Percentiles rank a stretch among this genome's conserved stretches.
Evolutionary conservation across 2,113 vertebrate genomes (phyloP).

Genomic region (Chloropsis hardwickii): DNA sequence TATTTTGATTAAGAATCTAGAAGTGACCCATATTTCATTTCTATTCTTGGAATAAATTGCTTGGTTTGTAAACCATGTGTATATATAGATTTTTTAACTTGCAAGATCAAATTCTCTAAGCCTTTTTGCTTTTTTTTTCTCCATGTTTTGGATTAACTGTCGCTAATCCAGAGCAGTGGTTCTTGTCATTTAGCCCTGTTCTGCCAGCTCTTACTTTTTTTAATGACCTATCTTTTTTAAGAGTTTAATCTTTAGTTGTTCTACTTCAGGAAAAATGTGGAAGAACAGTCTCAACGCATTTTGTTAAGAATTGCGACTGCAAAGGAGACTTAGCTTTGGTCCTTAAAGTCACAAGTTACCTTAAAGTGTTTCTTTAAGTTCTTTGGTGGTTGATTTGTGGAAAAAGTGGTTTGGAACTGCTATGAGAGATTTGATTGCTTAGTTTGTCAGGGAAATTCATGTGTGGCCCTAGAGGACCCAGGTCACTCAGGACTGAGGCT

Average conservation of each 20-base stretch:
- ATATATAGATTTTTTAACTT: conserved; percentile 21
- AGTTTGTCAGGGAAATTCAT: not conserved
- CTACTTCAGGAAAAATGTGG: not conserved
- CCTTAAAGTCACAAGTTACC: not conserved
- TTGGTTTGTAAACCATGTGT: conserved; percentile 42
- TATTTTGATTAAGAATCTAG: conserved; percentile 55
- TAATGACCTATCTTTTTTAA: not conserved
- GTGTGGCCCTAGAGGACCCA: not conserved
- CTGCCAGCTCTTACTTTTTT: conserved; percentile 10
- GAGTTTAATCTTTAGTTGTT: conserved; percentile 15
- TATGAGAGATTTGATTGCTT: not conserved
- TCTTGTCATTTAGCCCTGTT: conserved; percentile 27
- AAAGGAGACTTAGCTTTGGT: not conserved
- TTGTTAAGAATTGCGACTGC: not conserved
- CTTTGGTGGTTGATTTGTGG: not conserved
- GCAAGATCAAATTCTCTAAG: conserved; percentile 42
- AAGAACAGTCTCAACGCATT: not conserved
- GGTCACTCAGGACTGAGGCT: not conserved
- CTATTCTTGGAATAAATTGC: conserved; percentile 44
- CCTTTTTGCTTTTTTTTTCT: not conserved
- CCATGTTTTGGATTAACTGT: conserved; percentile 36
- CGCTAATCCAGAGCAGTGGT: not conserved
- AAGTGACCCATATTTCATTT: conserved; percentile 33
- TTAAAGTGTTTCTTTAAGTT: not conserved
- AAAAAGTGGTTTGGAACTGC: not conserved